These are phyloP conservation scores for Eclectus roratus DNA, from an alignment of 2,113 vertebrate genomes.

Conservation along the genomic window DNA sequence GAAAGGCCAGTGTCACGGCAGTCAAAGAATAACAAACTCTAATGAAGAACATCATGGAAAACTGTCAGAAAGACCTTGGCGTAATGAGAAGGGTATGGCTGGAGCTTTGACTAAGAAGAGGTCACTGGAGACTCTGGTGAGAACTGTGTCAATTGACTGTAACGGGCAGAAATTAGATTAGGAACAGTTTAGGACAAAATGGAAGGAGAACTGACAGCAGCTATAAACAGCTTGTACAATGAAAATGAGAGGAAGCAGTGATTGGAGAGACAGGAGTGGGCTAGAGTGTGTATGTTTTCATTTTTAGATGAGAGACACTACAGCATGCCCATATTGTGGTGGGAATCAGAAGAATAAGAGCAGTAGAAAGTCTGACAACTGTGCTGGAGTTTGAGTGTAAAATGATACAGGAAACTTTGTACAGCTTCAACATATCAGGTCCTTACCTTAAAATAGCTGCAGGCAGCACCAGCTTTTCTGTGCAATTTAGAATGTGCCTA, in stretches of 20 bases:
- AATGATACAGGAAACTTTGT: background rate
- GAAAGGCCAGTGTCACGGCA: background rate
- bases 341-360: conserved; percentile 37
- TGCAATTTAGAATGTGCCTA: background rate
- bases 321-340: conserved; percentile 52
- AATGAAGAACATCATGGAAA: background rate
- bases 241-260: conserved; percentile 47
- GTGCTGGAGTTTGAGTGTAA: conserved; percentile 30
- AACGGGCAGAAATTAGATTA: conserved; percentile 42
- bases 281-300: conserved; percentile 47
- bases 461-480: background rate
- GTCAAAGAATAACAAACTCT: background rate
- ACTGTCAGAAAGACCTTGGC: background rate
- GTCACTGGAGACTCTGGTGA: background rate
- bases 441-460: conserved; percentile 24
- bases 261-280: conserved; percentile 63
- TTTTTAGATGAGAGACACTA: conserved; percentile 55
- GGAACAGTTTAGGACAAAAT: conserved; percentile 56
- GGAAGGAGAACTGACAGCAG: conserved; percentile 58
- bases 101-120: background rate
- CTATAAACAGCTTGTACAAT: conserved; percentile 61
- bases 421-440: background rate
- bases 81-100: background rate
- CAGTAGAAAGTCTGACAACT: conserved; percentile 54
- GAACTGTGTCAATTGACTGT: conserved; percentile 23